Evolutionary conservation across 1,140 invertebrate genomes (phyloP).

Genomic region (Aporrectodea caliginosa): DNA sequence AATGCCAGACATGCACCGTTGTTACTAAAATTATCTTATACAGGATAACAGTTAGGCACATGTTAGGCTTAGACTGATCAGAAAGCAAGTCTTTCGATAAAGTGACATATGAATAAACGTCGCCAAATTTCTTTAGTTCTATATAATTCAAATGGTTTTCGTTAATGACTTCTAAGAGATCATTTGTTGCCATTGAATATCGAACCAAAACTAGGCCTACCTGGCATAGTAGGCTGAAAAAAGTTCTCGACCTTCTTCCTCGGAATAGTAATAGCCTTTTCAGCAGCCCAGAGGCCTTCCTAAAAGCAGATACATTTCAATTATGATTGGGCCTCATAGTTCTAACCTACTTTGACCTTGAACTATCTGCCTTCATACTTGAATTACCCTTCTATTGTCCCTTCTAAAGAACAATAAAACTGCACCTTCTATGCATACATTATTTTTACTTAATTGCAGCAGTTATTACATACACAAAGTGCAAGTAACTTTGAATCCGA

Average conservation of each 20-base stretch:
- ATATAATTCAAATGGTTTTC: background rate
- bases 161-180: background rate
- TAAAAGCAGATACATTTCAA: conserved; percentile 36
- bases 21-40: too few relatives aligned
- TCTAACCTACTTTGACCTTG: too few relatives aligned
- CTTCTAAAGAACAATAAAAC: too few relatives aligned
- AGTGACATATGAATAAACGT: too few relatives aligned
- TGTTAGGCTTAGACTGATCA: too few relatives aligned
- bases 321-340: too few relatives aligned
- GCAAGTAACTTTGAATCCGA: background rate
- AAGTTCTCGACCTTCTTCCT: conserved; percentile 72
- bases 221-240: conserved; percentile 63
- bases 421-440: too few relatives aligned
- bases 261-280: conserved; percentile 75
- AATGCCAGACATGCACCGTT: background rate
- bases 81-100: background rate
- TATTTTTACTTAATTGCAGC: background rate
- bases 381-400: too few relatives aligned
- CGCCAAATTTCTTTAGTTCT: background rate
- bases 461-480: background rate
- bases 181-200: background rate
- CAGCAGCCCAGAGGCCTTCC: conserved; percentile 66
- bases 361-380: too few relatives aligned
- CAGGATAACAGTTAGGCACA: too few relatives aligned
- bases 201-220: conserved; percentile 42